Percentiles rank a stretch among this genome's conserved stretches.
Conservation (phyloP, 1,140 invertebrate genomes). For the Capitella teleta region DNA sequence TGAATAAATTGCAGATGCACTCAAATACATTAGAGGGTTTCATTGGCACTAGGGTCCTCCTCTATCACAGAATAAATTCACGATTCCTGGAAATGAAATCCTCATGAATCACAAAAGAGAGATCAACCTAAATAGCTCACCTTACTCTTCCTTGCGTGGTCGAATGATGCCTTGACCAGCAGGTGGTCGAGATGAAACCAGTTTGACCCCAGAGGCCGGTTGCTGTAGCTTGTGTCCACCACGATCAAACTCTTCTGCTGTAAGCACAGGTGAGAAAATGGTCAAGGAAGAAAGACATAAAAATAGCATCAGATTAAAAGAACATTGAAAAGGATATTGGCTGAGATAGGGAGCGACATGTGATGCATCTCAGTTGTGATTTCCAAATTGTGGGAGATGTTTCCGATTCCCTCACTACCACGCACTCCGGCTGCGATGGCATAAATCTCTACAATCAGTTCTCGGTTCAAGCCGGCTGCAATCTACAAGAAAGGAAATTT, state of each 20-base stretch:
- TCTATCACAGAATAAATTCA: too few relatives aligned
- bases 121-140: too few relatives aligned
- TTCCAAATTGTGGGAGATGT: conserved; percentile 29
- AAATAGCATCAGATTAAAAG: not conserved
- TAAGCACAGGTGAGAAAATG: conserved; percentile 24
- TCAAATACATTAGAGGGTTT: too few relatives aligned
- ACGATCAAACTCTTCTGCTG: conserved; percentile 27
- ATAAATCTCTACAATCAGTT: conserved; percentile 34
- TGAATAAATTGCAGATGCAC: too few relatives aligned
- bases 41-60: too few relatives aligned
- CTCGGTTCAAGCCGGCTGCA: conserved; percentile 38
- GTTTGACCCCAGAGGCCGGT: conserved; percentile 21
- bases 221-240: conserved; percentile 15
- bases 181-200: conserved; percentile 30
- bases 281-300: conserved; percentile 22
- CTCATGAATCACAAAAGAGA: too few relatives aligned
- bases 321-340: conserved; percentile 38
- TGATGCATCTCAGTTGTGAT: conserved; percentile 40
- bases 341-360: conserved; percentile 33
- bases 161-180: conserved; percentile 31
- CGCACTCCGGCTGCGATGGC: conserved; percentile 38
- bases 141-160: conserved; percentile 19
- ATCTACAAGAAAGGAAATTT: conserved; percentile 18
- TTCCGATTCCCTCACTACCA: conserved; percentile 27
- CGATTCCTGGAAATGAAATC: too few relatives aligned